Base-by-base conservation (phyloP, 2,797 vertebrate genomes). In the Cuculus canorus region DNA sequence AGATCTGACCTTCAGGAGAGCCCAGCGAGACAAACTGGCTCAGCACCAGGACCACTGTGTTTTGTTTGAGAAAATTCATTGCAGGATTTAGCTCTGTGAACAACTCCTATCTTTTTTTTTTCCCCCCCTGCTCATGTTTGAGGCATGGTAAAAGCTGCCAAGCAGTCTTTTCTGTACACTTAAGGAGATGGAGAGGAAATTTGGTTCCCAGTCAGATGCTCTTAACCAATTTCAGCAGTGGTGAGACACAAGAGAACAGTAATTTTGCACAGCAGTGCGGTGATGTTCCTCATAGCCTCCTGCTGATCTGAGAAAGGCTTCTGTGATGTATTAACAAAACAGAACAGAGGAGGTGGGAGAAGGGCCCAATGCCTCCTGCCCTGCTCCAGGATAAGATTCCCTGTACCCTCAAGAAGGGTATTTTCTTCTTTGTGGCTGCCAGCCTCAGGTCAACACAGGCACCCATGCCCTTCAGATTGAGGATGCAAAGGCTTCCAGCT, bases 381-480 rank as follows among this genome's bases (percentile, higher is more conserved):
- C 13, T 77, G 30, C 17, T 47, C 47, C 47, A 45, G 41, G 14
- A 19, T n/a, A 65, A 72, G 50, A 39, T 5, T 7, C 15, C 5
- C 19, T 18, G 19, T 39, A 37, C 47, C 15, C 1, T 0, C n/a
- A 16, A 33, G 45, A 5, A 72, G 18, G 3, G 2, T 18, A 6
- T 13, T 64, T 61, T 45, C 16, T 53, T 52, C 63, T 33, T 14
- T 4, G 17, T 17, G 48, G 43, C 60, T 45, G 35, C 33, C 56
- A 59, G 47, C 17, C 52, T 16, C 6, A 2, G 32, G 28, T 27
- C 63, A 69, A 15, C 0, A 0, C 0, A 1, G 23, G 5, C 33
- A 54, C 4, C 56, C 30, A 15, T 9, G 19, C 7, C 22, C n/a
- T 41, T 75, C 79, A 41, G 12, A 23, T 28, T 33, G n/a, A 78